phyloP scores from a whole-genome alignment of 2,797 vertebrate species.

The Gymnoscopelus microlampas region DNA sequence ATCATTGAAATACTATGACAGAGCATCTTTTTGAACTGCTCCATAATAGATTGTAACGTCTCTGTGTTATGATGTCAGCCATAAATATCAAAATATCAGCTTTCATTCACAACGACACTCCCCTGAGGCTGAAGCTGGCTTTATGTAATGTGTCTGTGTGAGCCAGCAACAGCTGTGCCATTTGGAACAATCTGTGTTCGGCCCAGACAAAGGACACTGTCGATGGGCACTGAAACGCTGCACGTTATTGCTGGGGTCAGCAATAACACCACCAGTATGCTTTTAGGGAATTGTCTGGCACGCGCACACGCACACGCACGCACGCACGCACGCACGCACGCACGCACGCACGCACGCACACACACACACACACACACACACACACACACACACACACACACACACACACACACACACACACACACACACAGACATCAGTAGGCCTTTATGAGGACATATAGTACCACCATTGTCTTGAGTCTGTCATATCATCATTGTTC shows the following conservation, averaged over 20 bases:
- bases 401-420: neutral
- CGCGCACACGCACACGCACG: no score
- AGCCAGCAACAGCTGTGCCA: slow-evolving; percentile 45
- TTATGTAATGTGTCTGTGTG: no score
- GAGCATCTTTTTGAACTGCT: slow-evolving; percentile 16
- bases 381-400: slow-evolving; percentile 1
- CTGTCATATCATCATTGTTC: no score
- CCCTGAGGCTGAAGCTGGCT: slow-evolving; percentile 10
- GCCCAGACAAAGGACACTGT: slow-evolving; percentile 23
- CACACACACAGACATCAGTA: no score
- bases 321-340: no score
- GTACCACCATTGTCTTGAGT: no score
- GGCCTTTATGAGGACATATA: no score
- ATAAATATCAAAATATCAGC: slow-evolving; percentile 46
- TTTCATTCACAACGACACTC: slow-evolving; percentile 24
- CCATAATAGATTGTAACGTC: slow-evolving; percentile 17
- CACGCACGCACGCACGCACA: neutral
- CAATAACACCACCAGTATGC: no score
- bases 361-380: neutral
- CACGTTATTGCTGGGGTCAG: neutral
- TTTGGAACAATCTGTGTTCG: slow-evolving; percentile 39
- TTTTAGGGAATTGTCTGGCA: no score
- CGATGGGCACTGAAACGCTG: neutral
- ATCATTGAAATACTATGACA: neutral
- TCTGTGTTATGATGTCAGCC: slow-evolving; percentile 34